Conservation (phyloP, 2,113 vertebrate genomes). For the Symphodus melops region DNA sequence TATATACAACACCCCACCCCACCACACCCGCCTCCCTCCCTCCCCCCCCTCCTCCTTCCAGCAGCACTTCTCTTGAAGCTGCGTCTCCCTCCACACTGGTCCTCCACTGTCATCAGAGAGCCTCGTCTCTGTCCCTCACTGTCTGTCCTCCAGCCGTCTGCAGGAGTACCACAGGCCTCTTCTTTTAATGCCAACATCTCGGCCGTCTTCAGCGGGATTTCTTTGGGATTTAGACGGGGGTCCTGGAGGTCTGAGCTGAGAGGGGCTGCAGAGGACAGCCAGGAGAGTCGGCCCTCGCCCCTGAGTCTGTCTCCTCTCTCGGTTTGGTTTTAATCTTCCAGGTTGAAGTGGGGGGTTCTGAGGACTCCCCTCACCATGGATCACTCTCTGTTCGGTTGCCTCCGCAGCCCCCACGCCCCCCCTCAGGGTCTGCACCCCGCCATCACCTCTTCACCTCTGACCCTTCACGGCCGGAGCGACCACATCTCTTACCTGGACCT, state of each 20-base stretch:
- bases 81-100: conserved; percentile 81
- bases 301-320: conserved; percentile 12
- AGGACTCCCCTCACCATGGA: conserved; percentile 89
- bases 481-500: conserved; percentile 92
- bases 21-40: conserved; percentile 5
- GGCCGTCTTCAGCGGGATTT: conserved; percentile 59
- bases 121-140: conserved; percentile 81
- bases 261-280: conserved; percentile 33
- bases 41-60: conserved; percentile 63
- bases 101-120: conserved; percentile 85
- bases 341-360: conserved; percentile 32
- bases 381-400: conserved; percentile 94
- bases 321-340: conserved; percentile 2
- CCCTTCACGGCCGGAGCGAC: conserved; percentile 90
- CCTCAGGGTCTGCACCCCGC: conserved; percentile 90
- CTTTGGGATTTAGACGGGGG: conserved; percentile 71
- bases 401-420: conserved; percentile 90
- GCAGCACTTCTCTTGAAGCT: conserved; percentile 86
- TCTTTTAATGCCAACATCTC: conserved; percentile 59
- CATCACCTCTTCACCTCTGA: conserved; percentile 88
- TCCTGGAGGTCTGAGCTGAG: conserved; percentile 64
- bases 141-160: conserved; percentile 83
- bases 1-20: conserved; percentile 90
- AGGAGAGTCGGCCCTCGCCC: conserved; percentile 20
- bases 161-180: conserved; percentile 82